Conservation (phyloP, 2,888 invertebrate species). For the Phlogophora meticulosa region DNA sequence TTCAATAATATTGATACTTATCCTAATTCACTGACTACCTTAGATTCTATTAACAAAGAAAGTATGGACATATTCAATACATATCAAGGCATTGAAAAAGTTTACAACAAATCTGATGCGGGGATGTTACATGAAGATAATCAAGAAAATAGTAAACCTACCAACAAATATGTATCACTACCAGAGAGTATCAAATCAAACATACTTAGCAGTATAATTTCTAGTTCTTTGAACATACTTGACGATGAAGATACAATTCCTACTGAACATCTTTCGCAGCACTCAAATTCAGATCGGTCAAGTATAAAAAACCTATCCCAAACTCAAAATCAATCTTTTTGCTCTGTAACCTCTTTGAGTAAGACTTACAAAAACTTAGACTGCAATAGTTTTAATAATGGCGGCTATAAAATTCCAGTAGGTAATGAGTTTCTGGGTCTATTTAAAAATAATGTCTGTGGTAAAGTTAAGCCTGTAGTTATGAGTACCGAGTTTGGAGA, state of each 20-base stretch:
- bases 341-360: conserved; percentile 76
- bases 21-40: not conserved
- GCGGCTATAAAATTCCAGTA: conserved; percentile 70
- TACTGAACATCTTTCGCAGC: conserved; percentile 58
- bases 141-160: conserved; percentile 14
- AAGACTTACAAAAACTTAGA: conserved; percentile 84
- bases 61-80: not conserved
- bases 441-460: conserved; percentile 64
- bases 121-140: not conserved
- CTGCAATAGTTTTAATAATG: conserved; percentile 75
- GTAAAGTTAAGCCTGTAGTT: conserved; percentile 60
- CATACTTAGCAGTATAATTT: conserved; percentile 73
- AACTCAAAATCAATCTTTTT: conserved; percentile 70
- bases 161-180: conserved; percentile 10
- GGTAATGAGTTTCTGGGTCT: conserved; percentile 74
- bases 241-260: conserved; percentile 68
- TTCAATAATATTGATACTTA: conserved; percentile 1
- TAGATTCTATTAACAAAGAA: conserved; percentile 5
- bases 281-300: conserved; percentile 52
- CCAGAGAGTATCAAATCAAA: conserved; percentile 30
- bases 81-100: not conserved
- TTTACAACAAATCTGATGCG: not conserved
- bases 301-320: conserved; percentile 63
- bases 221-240: conserved; percentile 78
- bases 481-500: conserved; percentile 81